Base-by-base conservation (phyloP, 2,888 invertebrate species). In the Spodoptera littoralis region DNA sequence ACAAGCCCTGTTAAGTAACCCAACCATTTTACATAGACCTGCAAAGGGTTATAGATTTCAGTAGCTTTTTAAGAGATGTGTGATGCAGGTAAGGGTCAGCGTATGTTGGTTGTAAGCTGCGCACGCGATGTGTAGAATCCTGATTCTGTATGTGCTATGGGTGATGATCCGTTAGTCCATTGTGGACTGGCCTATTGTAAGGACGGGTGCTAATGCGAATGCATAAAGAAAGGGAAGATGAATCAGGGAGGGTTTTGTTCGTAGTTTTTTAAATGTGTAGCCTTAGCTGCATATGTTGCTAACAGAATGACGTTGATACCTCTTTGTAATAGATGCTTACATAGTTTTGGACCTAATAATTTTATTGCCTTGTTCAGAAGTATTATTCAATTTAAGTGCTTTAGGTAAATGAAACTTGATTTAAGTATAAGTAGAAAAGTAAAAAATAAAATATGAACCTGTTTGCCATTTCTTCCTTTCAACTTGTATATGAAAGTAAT, bases 111-210 rank as follows among this genome's bases (percentile, higher is more conserved):
- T 62, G 60, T 12, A 54, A 59, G 79, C 80, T 76, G 84, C 76
- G 83, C 83, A 80, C 73, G 86, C 80, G 85, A 84, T 85, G 89
- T 83, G 82, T 88, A 81, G 90, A 89, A 90, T 91, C 80, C 84
- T 82, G 88, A 90, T 89, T 85, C 85, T 73, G 83, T 81, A 82
- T 86, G 85, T 80, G 83, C 76, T 80, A 82, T 87, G 85, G 86
- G 88, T 86, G 88, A 87, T 83, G 84, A 83, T 81, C 83, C 79
- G 79, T 74, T 76, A 82, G 84, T 66, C 74, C 68, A 77, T 84
- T 85, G 82, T 84, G 57, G 60, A 60, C 56, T 63, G 63, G 60
- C 53, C 71, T 75, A 73, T 84, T 84, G 81, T 82, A 60, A 65
- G 65, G 47, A 70, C 73, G 76, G 80, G 82, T 79, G 81, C 79